A percentile compares a stretch with the other conserved stretches of the same genome.
These are phyloP conservation scores for Coryphaenoides rupestris DNA, from an alignment of 2,113 vertebrate species.

Conservation along the genomic window DNA sequence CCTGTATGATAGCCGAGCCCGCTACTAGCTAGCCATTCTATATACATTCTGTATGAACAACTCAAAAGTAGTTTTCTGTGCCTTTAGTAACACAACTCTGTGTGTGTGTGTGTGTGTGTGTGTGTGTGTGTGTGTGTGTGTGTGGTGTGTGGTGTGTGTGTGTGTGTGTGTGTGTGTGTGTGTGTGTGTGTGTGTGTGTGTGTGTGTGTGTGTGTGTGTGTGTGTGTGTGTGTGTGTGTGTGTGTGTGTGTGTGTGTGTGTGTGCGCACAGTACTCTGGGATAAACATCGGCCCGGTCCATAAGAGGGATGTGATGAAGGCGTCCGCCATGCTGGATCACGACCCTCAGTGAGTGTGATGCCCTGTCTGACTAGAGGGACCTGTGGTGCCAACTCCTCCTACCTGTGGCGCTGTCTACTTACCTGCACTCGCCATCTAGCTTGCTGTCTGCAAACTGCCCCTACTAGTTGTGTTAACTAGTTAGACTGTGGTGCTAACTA, in stretches of 20 bases:
- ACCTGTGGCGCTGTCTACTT: too few relatives aligned
- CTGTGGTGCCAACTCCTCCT: too few relatives aligned
- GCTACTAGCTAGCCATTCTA: too few relatives aligned
- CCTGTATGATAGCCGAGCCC: background rate
- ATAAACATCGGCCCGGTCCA: constrained; percentile 99
- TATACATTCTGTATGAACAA: too few relatives aligned
- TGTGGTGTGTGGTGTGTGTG: background rate
- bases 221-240: constrained; percentile 3
- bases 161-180: background rate
- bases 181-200: background rate
- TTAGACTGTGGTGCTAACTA: too few relatives aligned
- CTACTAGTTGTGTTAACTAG: too few relatives aligned
- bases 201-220: background rate
- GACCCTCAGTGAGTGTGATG: constrained; percentile 84
- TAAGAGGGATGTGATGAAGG: constrained; percentile 96
- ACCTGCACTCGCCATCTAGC: too few relatives aligned
- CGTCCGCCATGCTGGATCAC: constrained; percentile 95
- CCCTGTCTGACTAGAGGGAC: too few relatives aligned
- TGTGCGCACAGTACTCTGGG: constrained; percentile 83
- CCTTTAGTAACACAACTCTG: background rate
- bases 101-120: background rate
- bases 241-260: background rate
- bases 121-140: background rate
- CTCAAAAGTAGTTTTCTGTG: too few relatives aligned
- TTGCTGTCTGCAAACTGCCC: too few relatives aligned